phyloP scores from a whole-genome alignment of 2,113 vertebrate genomes.

The Psittacula cyanocephala region DNA sequence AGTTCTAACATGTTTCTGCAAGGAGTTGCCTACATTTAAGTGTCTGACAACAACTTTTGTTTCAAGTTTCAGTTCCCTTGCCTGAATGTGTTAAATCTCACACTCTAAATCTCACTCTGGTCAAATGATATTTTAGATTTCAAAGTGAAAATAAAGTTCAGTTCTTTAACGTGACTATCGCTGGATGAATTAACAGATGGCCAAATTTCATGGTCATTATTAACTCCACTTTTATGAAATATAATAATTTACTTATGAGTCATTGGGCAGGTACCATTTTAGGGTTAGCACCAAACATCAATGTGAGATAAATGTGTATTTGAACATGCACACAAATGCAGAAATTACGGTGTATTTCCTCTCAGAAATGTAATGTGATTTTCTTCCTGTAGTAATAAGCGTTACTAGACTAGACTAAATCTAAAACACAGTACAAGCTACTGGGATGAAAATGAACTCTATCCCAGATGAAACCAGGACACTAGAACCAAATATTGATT shows the following conservation, averaged over 20 bases:
- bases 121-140: background rate
- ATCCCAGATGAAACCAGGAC: background rate
- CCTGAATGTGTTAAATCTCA: background rate
- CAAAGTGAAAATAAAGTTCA: background rate
- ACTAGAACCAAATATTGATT: background rate
- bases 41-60: background rate
- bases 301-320: background rate
- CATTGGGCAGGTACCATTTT: background rate
- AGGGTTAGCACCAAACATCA: background rate
- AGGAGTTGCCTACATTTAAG: background rate
- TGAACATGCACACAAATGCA: background rate
- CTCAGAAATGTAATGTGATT: background rate
- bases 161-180: background rate
- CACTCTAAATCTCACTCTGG: background rate
- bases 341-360: background rate
- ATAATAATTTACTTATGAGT: background rate
- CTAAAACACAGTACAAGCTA: background rate
- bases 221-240: background rate
- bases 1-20: background rate
- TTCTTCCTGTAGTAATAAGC: background rate
- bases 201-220: background rate
- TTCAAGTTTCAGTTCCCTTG: background rate
- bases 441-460: background rate
- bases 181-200: background rate
- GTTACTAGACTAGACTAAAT: background rate